Conservation (phyloP, 2,888 invertebrate species). For the Marronus borbonicus region DNA sequence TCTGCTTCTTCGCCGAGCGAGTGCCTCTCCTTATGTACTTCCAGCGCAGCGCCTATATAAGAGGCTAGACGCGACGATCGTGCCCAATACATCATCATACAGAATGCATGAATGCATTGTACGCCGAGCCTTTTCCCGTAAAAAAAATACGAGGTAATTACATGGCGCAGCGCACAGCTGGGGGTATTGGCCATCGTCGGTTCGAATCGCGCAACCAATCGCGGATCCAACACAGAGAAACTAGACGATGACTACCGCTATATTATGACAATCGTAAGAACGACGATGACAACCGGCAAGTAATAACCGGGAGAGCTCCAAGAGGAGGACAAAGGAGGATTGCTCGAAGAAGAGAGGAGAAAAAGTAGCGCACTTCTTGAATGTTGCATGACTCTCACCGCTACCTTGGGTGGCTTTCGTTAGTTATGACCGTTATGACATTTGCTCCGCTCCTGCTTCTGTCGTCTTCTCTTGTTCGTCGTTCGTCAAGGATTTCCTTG, state of each 20-base stretch:
- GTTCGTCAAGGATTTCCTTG: conserved; percentile 30
- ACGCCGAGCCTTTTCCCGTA: conserved; percentile 1
- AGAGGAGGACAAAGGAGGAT: neutral
- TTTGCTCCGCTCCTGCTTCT: conserved; percentile 53
- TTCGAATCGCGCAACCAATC: conserved; percentile 50
- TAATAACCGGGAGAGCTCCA: conserved; percentile 20
- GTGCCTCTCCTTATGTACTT: too few species aligned
- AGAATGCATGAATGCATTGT: conserved; percentile 46
- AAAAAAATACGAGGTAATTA: conserved; percentile 63
- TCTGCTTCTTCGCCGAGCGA: too few species aligned
- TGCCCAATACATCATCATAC: conserved; percentile 59
- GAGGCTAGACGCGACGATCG: conserved; percentile 54
- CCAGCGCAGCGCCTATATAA: neutral
- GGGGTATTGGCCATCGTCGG: conserved; percentile 59
- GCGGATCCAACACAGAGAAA: conserved; percentile 24
- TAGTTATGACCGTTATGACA: conserved; percentile 61
- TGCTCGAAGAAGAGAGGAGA: conserved; percentile 37
- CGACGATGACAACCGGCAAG: neutral
- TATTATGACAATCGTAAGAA: conserved; percentile 26
- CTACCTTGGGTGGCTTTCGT: conserved; percentile 61
- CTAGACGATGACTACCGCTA: conserved; percentile 19
- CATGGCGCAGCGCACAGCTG: conserved; percentile 53
- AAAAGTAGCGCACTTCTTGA: conserved; percentile 62
- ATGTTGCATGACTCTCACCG: conserved; percentile 64
- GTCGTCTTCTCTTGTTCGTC: conserved; percentile 14